These are phyloP conservation scores for Ceratitis capitata DNA, from an alignment of 1,140 invertebrate genomes.

Conservation along the genomic window DNA sequence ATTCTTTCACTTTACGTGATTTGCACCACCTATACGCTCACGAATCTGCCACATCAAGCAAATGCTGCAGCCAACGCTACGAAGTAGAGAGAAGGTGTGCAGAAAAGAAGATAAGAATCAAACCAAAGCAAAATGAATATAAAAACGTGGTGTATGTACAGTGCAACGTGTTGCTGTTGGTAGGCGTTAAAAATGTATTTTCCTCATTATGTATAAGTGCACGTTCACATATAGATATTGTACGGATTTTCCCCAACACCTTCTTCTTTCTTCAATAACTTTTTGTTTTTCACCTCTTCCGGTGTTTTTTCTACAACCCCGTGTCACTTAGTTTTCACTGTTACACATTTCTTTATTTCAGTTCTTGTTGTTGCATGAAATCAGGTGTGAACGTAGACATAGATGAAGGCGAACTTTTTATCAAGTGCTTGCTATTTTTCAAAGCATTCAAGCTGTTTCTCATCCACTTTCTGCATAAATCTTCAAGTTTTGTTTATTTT, in stretches of 20 bases:
- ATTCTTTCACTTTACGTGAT: slow-evolving; percentile 6
- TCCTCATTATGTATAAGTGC: not conserved
- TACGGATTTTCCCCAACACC: not conserved
- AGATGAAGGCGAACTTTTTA: not conserved
- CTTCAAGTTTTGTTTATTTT: not conserved
- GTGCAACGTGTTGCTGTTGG: not conserved
- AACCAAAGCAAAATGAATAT: not conserved
- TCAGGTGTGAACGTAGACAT: not conserved
- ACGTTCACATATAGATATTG: not conserved
- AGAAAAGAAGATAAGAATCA: not conserved
- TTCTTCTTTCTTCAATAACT: not conserved
- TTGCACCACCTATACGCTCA: not conserved
- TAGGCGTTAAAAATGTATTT: slow-evolving; percentile 13
- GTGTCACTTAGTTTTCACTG: not conserved
- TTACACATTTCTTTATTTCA: not conserved
- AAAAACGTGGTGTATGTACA: not conserved
- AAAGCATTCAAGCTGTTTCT: not conserved
- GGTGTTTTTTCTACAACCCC: not conserved
- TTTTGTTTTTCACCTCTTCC: too few relatives aligned
- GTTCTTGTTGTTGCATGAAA: slow-evolving; percentile 28
- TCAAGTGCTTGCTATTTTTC: slow-evolving; percentile 28
- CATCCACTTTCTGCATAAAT: not conserved
- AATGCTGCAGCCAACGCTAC: slow-evolving; percentile 1
- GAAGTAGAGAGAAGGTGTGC: not conserved
- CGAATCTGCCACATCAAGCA: slow-evolving; percentile 9